Evolutionary conservation across 2,113 vertebrate genomes (phyloP).

Genomic region (Otus sunia): DNA sequence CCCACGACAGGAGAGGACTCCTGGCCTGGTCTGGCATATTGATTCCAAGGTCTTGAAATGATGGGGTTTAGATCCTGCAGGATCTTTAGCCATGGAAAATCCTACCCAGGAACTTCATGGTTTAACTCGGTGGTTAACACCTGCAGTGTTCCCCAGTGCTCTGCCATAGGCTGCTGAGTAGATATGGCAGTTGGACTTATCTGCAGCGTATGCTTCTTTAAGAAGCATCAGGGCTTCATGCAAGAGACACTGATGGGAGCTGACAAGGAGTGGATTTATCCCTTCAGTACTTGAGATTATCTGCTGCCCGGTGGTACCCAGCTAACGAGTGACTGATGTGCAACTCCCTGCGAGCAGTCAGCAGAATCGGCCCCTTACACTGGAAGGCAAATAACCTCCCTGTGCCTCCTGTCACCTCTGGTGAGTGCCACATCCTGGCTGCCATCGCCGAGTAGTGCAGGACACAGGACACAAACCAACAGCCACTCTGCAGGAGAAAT

Average conservation of each 20-base stretch:
- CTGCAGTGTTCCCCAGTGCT: neutral
- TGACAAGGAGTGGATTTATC: conserved; percentile 66
- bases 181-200: neutral
- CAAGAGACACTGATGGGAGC: conserved; percentile 50
- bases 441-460: accelerated
- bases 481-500: neutral
- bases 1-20: neutral
- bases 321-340: conserved; percentile 17
- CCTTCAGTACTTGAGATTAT: conserved; percentile 48
- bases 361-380: neutral
- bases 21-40: neutral
- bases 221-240: conserved; percentile 26
- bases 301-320: conserved; percentile 18
- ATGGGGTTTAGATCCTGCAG: neutral
- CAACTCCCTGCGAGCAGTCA: conserved; percentile 20
- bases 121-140: neutral
- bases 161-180: neutral
- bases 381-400: neutral
- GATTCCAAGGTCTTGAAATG: neutral
- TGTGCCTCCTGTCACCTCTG: neutral
- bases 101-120: neutral
- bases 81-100: neutral
- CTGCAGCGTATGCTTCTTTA: conserved; percentile 38
- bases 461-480: neutral
- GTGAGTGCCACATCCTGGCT: neutral